Evolutionary conservation across 2,888 invertebrate species (phyloP).

Genomic region (Polymixis lichenea): DNA sequence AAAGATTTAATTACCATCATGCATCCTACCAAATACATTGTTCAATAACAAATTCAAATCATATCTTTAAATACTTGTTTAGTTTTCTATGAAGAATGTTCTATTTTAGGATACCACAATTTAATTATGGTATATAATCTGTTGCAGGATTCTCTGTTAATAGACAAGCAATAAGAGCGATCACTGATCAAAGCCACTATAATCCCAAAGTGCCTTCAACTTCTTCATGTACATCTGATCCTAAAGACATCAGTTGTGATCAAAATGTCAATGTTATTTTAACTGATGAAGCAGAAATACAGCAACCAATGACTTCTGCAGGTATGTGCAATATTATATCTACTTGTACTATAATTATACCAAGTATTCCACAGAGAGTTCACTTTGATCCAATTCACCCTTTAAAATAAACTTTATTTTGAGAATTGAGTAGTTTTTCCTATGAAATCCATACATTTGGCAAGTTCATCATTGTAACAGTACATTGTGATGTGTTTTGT

Average conservation of each 20-base stretch:
- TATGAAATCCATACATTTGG: too few species aligned
- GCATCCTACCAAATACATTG: too few species aligned
- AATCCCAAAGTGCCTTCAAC: slow-evolving; percentile 7
- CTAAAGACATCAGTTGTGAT: not conserved
- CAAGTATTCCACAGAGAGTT: too few species aligned
- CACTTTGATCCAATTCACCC: too few species aligned
- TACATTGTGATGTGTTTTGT: too few species aligned
- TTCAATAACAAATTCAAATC: not conserved
- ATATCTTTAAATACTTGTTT: not conserved
- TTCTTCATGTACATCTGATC: slow-evolving; percentile 5
- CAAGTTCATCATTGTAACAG: too few species aligned
- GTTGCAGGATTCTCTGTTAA: slow-evolving; percentile 5
- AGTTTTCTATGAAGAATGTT: slow-evolving; percentile 1
- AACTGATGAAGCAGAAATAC: slow-evolving; percentile 9
- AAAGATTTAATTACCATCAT: too few species aligned
- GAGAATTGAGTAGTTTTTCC: too few species aligned
- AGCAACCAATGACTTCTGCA: slow-evolving; percentile 8
- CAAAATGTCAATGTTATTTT: slow-evolving; percentile 4
- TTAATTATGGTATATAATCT: not conserved
- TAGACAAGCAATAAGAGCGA: not conserved
- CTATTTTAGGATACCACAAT: not conserved
- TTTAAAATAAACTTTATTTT: too few species aligned
- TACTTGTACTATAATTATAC: not conserved
- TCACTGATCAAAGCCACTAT: not conserved
- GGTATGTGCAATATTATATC: slow-evolving; percentile 4